These are phyloP conservation scores for Caenorhabditis zanzibari DNA, from an alignment of 2,888 invertebrate genomes.

Conservation along the genomic window DNA sequence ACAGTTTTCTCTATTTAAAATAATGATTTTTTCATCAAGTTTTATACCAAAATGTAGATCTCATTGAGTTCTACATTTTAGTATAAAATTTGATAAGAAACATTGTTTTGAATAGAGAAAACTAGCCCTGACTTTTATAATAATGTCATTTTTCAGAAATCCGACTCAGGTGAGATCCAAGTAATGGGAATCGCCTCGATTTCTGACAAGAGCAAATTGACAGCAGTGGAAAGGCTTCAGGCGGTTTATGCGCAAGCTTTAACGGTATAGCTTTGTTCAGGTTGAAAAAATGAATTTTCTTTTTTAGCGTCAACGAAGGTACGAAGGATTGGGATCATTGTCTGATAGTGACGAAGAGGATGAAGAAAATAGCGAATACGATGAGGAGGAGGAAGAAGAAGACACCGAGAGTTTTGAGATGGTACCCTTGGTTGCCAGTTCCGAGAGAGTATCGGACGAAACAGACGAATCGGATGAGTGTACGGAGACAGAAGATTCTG, in stretches of 20 bases:
- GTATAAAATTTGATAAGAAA: no score
- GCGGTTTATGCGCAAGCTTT: constrained; percentile 25
- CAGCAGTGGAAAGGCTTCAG: constrained; percentile 17
- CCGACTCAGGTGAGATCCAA: constrained; percentile 3
- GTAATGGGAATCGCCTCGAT: constrained; percentile 24
- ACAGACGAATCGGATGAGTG: background rate
- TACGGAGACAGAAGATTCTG: background rate
- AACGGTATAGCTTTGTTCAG: background rate
- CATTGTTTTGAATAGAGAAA: no score
- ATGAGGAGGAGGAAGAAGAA: background rate
- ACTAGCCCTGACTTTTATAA: no score
- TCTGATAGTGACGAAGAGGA: background rate
- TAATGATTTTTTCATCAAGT: no score
- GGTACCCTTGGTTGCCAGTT: background rate
- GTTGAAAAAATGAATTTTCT: no score
- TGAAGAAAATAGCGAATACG: background rate
- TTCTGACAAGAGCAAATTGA: background rate
- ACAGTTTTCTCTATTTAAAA: no score
- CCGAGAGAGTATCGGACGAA: background rate
- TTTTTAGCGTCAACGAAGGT: background rate
- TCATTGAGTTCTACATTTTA: no score
- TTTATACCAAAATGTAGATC: no score
- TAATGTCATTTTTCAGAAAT: constrained; percentile 15
- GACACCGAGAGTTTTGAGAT: background rate
- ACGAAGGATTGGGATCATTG: background rate